Base-by-base conservation (phyloP, 2,797 vertebrate species). In the Gambelia wislizenii region DNA sequence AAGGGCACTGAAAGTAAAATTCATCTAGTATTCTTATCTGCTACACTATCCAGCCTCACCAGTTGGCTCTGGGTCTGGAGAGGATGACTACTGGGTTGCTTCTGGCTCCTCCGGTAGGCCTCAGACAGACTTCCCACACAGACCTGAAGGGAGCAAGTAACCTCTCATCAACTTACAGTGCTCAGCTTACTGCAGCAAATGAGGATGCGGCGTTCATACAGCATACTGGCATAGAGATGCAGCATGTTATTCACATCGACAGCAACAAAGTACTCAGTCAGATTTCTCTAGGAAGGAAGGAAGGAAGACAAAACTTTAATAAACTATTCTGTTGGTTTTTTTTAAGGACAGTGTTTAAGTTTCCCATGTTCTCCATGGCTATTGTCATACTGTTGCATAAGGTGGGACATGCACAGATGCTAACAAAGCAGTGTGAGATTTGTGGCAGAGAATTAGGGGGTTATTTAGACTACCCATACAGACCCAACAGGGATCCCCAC, bases 181-280 rank as follows among this genome's bases (percentile, higher is more conserved):
- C 99, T 99, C 92, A 99, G 98, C 94, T 99, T 99, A 97, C 98
- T 99, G 96, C 98, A 99, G 95, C 98, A 98, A 93, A 99, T 98
- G 96, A 99, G 98, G 95, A 99, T 98, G 94, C 99, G 97, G 27
- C 99, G 98, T 93, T 99, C 99, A 33, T 98, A 98, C 91, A 99
- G 97, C 99, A 99, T 99, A 91, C 99, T 99, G 95, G 99, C 99
- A 0, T 99, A 99, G 92, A 99, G 98, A 92, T 99, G 99, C 91
- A 99, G 97, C 98, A 99, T 99, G 97, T 99, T 99, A 97, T 98
- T 99, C 91, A 99, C 98, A 94, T 99, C 99, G 94, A 99, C 99
- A 72, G 99, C 99, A 96, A 99, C 98, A 96, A 99, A 99, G 96
- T 99, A 99, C 96, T 99, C 99, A 0, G 98, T 99, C 96, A 99